These are phyloP conservation scores for Caenorhabditis briggsae DNA, from an alignment of 1,140 invertebrate genomes.

Conservation along the genomic window DNA sequence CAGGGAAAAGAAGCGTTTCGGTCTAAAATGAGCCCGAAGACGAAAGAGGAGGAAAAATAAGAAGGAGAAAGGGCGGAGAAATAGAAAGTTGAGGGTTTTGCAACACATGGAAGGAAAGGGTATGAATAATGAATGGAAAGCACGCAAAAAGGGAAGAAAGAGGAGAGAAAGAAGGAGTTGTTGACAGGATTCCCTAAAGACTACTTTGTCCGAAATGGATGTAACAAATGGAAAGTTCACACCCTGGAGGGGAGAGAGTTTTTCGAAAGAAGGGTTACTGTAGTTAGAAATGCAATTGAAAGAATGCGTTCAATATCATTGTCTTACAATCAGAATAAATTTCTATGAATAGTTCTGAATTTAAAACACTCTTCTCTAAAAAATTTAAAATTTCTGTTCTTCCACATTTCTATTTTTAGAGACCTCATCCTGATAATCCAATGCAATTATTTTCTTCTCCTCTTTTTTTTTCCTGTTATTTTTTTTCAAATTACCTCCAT, in stretches of 20 bases:
- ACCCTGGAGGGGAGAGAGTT: background rate
- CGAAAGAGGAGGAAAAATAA: background rate
- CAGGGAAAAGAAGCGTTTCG: background rate
- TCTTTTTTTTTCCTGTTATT: no score
- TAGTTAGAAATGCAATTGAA: no score
- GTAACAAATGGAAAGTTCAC: background rate
- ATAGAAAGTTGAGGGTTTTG: slow-evolving; percentile 35
- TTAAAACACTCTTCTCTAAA: no score
- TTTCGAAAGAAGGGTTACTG: background rate
- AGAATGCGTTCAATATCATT: no score
- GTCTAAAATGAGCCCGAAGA: slow-evolving; percentile 39
- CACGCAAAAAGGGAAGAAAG: background rate
- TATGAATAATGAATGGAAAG: slow-evolving; percentile 53
- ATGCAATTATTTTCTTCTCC: no score
- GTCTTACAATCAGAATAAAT: no score
- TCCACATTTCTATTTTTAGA: no score
- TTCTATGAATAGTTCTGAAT: no score
- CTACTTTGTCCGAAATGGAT: background rate
- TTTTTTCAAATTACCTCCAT: no score
- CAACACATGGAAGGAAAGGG: background rate
- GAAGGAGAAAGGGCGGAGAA: background rate
- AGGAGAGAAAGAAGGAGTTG: background rate
- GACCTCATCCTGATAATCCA: no score
- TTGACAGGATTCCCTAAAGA: background rate
- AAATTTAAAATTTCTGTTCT: no score